Base-by-base conservation (phyloP, 2,888 invertebrate genomes). In the Nomada fabriciana region DNA sequence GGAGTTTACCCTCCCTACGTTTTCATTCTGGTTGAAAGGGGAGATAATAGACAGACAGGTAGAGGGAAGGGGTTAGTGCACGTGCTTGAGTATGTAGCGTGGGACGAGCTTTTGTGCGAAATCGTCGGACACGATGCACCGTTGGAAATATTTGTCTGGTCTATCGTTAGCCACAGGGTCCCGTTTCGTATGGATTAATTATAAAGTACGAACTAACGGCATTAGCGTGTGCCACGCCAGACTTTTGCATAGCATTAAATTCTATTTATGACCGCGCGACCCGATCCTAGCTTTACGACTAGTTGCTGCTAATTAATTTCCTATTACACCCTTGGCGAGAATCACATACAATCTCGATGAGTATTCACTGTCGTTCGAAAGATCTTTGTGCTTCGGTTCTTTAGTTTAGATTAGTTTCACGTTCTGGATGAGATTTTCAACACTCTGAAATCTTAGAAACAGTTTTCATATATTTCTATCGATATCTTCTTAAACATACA, bases 171-270 rank as follows among this genome's bases (percentile, higher is more conserved):
- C 43, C 18, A 25, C 55, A 20, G 13, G 53, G 52, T 61, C 23
- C 80, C 53, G 61, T 75, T 52, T 52, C 52, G 61, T 55, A 42
- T n/a, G 61, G 47, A 82, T 82, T 80, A 82, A 71, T 80, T 74
- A 65, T 65, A 75, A 70, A 75, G 64, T 75, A 67, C 71, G 61
- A 69, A 55, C 52, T 69, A 78, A 67, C 55, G 70, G 74, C 70
- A 67, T 79, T 74, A 69, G 50, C 42, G 47, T 55, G 29, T 60
- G 55, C 57, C 78, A 36, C 29, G 20, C 55, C 23, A 25, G 65
- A 82, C 55, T 80, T 82, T 68, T 70, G 61, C 74, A 65, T 70
- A n/a, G 18, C 70, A 80, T 80, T 82, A 74, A 78, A 78, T 68
- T 67, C 71, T 57, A 71, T 67, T 80, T 80, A 71, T n/a, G 75